These are phyloP conservation scores for Ceratina japonica DNA, from an alignment of 1,140 invertebrate species.

Conservation along the genomic window DNA sequence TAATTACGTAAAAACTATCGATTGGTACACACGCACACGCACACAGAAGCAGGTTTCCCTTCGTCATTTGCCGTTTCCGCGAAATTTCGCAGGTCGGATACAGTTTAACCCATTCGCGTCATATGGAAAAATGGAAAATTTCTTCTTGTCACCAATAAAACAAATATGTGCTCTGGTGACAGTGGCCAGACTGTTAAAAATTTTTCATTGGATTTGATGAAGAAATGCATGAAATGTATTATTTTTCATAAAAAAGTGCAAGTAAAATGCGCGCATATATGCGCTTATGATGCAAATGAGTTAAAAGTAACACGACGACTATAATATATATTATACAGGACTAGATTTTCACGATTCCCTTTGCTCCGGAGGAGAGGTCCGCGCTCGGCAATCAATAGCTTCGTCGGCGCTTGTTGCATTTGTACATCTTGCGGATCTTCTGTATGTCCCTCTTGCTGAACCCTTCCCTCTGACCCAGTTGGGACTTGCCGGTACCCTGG, in stretches of 20 bases:
- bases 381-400: constrained; percentile 32
- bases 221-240: too few relatives aligned
- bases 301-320: neutral
- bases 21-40: neutral
- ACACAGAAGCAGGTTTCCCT: neutral
- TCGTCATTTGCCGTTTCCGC: neutral
- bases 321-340: constrained; percentile 17
- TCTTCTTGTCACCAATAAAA: too few relatives aligned
- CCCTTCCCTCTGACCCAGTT: constrained; percentile 84
- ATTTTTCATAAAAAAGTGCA: too few relatives aligned
- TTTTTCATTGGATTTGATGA: too few relatives aligned
- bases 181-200: too few relatives aligned
- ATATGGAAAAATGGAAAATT: too few relatives aligned
- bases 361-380: neutral
- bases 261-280: too few relatives aligned
- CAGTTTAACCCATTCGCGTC: too few relatives aligned
- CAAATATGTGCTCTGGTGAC: too few relatives aligned
- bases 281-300: too few relatives aligned
- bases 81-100: neutral
- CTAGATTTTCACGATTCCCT: constrained; percentile 31
- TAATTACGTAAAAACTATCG: neutral
- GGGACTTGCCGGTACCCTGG: constrained; percentile 49
- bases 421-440: constrained; percentile 89
- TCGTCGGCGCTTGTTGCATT: constrained; percentile 80
- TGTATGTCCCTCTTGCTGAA: constrained; percentile 86